A percentile compares a stretch with the other conserved stretches of the same genome.
Evolutionary conservation across 2,888 invertebrate species (phyloP).

Genomic region (Myopa testacea): DNA sequence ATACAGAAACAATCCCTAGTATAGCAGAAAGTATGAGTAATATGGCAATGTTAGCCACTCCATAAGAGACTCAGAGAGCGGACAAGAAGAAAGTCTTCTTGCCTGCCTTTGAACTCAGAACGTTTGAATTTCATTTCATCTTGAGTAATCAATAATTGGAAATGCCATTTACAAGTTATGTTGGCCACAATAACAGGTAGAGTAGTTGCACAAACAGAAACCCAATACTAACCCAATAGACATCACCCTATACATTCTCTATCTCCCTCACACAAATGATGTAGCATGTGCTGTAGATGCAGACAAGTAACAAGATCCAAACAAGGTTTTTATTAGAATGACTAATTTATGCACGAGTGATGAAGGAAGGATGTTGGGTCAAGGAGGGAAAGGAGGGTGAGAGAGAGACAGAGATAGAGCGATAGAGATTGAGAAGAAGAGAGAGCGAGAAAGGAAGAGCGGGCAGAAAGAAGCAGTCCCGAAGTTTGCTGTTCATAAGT

Average conservation of each 20-base stretch:
- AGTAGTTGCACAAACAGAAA: not conserved
- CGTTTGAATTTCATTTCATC: slow-evolving; percentile 6
- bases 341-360: too few relatives aligned
- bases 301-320: not conserved
- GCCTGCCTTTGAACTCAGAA: not conserved
- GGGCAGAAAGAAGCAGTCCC: too few relatives aligned
- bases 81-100: too few relatives aligned
- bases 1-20: not conserved
- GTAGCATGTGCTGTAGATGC: not conserved
- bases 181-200: not conserved
- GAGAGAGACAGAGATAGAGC: too few relatives aligned
- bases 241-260: too few relatives aligned
- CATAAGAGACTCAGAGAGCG: not conserved
- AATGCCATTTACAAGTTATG: slow-evolving; percentile 13
- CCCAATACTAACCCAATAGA: too few relatives aligned
- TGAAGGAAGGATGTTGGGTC: too few relatives aligned
- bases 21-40: not conserved
- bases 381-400: too few relatives aligned
- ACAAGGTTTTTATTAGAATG: not conserved
- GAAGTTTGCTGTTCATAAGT: too few relatives aligned
- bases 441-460: too few relatives aligned
- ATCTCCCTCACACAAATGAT: too few relatives aligned
- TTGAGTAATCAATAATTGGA: slow-evolving; percentile 8
- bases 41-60: not conserved
- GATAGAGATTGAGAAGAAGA: too few relatives aligned